These are phyloP conservation scores for Ptychadena robeensis DNA, from an alignment of 2,797 vertebrate genomes.

Conservation along the genomic window DNA sequence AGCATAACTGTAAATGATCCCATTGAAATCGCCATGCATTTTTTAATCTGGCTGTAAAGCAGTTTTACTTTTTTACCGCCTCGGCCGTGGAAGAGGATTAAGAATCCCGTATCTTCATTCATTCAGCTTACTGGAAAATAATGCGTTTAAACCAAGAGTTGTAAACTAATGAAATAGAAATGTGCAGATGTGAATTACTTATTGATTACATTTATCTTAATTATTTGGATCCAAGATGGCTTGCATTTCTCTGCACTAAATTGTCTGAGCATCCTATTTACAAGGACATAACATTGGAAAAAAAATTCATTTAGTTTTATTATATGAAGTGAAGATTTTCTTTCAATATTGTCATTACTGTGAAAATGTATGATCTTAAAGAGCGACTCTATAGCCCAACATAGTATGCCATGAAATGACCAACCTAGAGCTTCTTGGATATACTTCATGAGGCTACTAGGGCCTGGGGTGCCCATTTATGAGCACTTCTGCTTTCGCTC, in stretches of 20 bases:
- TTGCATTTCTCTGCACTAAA: conserved; percentile 10
- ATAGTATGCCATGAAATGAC: not conserved
- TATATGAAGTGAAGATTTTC: not conserved
- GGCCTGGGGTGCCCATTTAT: no score
- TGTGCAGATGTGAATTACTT: conserved; percentile 10
- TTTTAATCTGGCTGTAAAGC: conserved; percentile 73
- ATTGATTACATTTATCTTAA: conserved; percentile 38
- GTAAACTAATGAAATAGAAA: conserved; percentile 32
- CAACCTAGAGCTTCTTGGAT: not conserved
- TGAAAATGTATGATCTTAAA: not conserved
- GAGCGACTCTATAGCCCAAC: not conserved
- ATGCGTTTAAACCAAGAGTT: conserved; percentile 65
- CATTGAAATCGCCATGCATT: conserved; percentile 62
- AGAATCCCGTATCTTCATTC: conserved; percentile 75
- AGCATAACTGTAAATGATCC: conserved; percentile 74
- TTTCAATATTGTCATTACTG: not conserved
- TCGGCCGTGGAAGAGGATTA: conserved; percentile 74
- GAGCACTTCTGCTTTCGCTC: no score
- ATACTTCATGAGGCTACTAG: no score
- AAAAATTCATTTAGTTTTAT: not conserved
- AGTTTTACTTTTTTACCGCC: conserved; percentile 77
- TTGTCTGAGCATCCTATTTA: conserved; percentile 6
- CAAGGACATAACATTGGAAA: conserved; percentile 5
- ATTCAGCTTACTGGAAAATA: conserved; percentile 70
- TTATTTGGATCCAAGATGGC: conserved; percentile 34